Conservation (phyloP, 2,113 vertebrate species). For the Poecile atricapillus region DNA sequence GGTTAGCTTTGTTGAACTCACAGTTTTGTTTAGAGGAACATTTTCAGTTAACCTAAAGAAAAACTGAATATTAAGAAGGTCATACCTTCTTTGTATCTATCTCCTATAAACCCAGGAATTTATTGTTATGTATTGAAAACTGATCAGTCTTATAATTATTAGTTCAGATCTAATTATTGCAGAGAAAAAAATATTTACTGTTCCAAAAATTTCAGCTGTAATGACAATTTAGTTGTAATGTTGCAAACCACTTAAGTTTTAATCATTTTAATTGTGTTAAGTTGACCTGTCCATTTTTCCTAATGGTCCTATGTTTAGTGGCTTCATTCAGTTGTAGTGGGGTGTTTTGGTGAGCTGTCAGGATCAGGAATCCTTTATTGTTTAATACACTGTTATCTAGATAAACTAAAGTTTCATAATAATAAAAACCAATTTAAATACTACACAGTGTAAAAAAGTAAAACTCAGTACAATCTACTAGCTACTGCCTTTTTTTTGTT, state of each 20-base stretch:
- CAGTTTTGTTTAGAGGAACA: not conserved
- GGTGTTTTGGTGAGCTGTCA: not conserved
- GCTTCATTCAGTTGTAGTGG: not conserved
- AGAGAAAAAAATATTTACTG: not conserved
- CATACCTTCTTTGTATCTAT: not conserved
- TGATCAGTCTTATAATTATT: not conserved
- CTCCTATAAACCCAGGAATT: not conserved
- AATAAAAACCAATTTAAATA: not conserved
- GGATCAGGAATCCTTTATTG: not conserved
- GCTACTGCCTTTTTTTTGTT: not conserved
- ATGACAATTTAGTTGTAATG: not conserved
- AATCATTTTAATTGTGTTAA: not conserved
- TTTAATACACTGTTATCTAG: not conserved
- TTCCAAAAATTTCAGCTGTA: not conserved
- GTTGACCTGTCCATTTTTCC: not conserved
- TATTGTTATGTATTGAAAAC: not conserved
- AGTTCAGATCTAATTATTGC: not conserved
- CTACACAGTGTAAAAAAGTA: not conserved
- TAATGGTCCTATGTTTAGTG: accelerated
- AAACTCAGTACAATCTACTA: no score
- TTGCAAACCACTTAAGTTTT: not conserved
- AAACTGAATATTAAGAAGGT: not conserved
- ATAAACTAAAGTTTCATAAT: not conserved
- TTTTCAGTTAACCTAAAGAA: not conserved
- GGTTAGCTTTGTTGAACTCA: not conserved